phyloP scores from a whole-genome alignment of 2,113 vertebrate species.

The Phylloscopus trochilus region DNA sequence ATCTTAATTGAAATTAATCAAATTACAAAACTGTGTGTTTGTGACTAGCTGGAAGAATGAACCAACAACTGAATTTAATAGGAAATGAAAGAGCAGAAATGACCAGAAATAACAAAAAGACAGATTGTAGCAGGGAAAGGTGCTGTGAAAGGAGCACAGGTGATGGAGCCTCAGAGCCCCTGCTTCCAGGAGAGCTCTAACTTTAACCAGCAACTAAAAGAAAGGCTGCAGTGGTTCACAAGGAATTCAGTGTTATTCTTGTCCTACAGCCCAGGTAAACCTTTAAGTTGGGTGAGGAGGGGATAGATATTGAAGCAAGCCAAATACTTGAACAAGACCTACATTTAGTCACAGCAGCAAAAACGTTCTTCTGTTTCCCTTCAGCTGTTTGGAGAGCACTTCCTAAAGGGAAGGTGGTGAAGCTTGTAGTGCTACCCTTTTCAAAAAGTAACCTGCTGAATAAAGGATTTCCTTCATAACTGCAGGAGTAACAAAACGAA shows the following conservation, averaged over 20 bases:
- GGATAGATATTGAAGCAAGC: background rate
- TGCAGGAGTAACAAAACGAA: slow-evolving; percentile 11
- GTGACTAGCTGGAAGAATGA: background rate
- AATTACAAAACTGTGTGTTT: background rate
- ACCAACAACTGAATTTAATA: background rate
- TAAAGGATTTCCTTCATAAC: background rate
- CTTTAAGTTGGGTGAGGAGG: slow-evolving; percentile 6
- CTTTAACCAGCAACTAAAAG: background rate
- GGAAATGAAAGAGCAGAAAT: background rate
- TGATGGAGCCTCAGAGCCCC: background rate
- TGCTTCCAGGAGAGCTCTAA: background rate
- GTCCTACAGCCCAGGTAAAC: slow-evolving; percentile 37
- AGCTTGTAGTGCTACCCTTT: background rate
- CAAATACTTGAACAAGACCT: slow-evolving; percentile 20
- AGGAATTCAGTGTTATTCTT: background rate
- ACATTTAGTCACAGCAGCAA: slow-evolving; percentile 27
- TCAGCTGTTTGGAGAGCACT: background rate
- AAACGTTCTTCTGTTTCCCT: slow-evolving; percentile 32
- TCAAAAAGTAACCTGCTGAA: background rate
- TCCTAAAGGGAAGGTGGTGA: slow-evolving; percentile 28
- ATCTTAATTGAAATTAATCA: background rate
- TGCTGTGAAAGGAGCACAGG: background rate
- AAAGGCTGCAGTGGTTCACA: background rate
- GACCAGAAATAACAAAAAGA: background rate
- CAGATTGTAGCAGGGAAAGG: fast-evolving